A percentile compares a stretch with the other conserved stretches of the same genome.
Evolutionary conservation across 2,797 vertebrate species (phyloP).

Genomic region (Phataginus tricuspis): DNA sequence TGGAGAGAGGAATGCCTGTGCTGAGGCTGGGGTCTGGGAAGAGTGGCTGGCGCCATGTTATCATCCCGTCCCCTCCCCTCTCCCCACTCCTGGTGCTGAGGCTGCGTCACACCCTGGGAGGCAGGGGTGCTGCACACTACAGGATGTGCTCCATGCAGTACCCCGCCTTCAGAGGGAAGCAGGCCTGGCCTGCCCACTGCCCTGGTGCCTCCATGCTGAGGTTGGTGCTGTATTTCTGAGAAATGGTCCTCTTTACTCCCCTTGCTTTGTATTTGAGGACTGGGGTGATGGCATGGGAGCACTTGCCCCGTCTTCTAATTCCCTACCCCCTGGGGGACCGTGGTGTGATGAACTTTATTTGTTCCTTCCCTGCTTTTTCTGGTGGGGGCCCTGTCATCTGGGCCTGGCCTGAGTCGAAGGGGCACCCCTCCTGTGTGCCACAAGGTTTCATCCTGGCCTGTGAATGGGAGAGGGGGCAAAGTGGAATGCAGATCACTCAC

Average conservation of each 20-base stretch:
- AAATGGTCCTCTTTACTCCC: slow-evolving; percentile 52
- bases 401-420: slow-evolving; percentile 43
- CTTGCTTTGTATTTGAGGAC: slow-evolving; percentile 69
- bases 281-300: slow-evolving; percentile 47
- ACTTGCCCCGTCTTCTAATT: background rate
- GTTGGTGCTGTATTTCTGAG: slow-evolving; percentile 79
- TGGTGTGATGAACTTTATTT: slow-evolving; percentile 29
- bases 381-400: background rate
- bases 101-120: slow-evolving; percentile 58
- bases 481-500: background rate
- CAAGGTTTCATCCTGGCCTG: slow-evolving; percentile 37
- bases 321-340: background rate
- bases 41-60: background rate
- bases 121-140: slow-evolving; percentile 11
- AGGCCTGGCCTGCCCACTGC: slow-evolving; percentile 36
- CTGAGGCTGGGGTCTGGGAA: slow-evolving; percentile 52
- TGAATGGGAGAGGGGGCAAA: slow-evolving; percentile 49
- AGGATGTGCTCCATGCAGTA: slow-evolving; percentile 32
- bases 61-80: slow-evolving; percentile 23
- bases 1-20: slow-evolving; percentile 62
- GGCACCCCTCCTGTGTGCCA: slow-evolving; percentile 34
- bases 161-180: slow-evolving; percentile 41
- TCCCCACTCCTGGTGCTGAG: slow-evolving; percentile 67
- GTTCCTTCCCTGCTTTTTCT: slow-evolving; percentile 50
- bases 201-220: slow-evolving; percentile 75